Conservation (phyloP, 1,140 invertebrate species). For the Drosophila orosa region DNA sequence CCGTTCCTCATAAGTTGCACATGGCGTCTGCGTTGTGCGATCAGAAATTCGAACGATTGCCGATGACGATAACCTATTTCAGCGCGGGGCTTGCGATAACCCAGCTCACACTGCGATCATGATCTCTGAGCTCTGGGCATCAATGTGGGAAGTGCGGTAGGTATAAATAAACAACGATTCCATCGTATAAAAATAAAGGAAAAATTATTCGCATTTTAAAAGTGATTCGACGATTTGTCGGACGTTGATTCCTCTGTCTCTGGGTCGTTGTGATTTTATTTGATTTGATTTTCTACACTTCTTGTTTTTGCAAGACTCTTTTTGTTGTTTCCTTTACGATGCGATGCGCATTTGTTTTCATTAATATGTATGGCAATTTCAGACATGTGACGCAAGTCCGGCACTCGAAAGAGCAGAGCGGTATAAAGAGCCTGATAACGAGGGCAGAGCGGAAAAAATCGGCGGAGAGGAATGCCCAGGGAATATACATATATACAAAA, state of each 20-base stretch:
- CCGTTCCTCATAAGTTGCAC: neutral
- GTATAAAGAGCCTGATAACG: conserved; percentile 27
- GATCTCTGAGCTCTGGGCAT: conserved; percentile 60
- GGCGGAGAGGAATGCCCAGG: conserved; percentile 33
- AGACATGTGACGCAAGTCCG: conserved; percentile 50
- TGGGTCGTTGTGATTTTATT: conserved; percentile 40
- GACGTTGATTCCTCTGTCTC: conserved; percentile 56
- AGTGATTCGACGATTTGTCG: conserved; percentile 59
- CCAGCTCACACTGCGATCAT: conserved; percentile 57
- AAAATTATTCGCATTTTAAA: conserved; percentile 49
- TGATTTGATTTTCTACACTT: conserved; percentile 31
- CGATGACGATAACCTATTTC: conserved; percentile 66
- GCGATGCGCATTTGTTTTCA: conserved; percentile 55
- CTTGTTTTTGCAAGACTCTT: conserved; percentile 7
- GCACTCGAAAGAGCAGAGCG: conserved; percentile 12
- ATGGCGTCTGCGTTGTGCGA: conserved; percentile 16
- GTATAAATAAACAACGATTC: conserved; percentile 33
- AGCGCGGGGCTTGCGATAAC: conserved; percentile 55
- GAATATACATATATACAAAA: neutral
- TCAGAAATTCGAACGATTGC: conserved; percentile 60
- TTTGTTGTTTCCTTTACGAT: conserved; percentile 25
- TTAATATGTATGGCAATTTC: conserved; percentile 42
- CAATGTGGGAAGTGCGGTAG: conserved; percentile 62
- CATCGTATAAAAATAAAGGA: conserved; percentile 1
- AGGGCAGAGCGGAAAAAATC: conserved; percentile 17